These are phyloP conservation scores for Xestobium rufovillosum DNA, from an alignment of 2,888 invertebrate species.

Conservation along the genomic window DNA sequence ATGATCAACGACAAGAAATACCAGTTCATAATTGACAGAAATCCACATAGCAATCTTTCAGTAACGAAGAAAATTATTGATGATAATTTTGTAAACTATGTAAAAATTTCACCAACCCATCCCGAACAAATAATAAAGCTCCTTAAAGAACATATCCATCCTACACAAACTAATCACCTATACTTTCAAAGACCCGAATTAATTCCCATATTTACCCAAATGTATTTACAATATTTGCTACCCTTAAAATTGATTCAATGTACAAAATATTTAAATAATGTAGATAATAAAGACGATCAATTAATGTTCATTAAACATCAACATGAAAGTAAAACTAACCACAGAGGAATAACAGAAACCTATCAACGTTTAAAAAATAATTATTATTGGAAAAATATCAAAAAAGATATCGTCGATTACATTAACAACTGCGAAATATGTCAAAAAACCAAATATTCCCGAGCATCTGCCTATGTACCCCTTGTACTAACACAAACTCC, in stretches of 20 bases:
- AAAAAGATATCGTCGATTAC: not conserved
- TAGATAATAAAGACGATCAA: not conserved
- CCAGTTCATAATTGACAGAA: too few relatives aligned
- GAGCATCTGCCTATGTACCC: too few relatives aligned
- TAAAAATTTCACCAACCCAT: conserved; percentile 1
- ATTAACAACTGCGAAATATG: conserved; percentile 3
- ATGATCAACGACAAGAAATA: too few relatives aligned
- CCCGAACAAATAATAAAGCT: not conserved
- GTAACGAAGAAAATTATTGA: too few relatives aligned
- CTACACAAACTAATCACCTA: too few relatives aligned
- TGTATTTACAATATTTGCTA: conserved; percentile 1
- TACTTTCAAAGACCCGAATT: not conserved
- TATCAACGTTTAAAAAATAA: conserved; percentile 2
- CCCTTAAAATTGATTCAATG: not conserved
- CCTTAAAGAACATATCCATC: conserved; percentile 1
- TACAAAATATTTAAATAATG: conserved; percentile 1
- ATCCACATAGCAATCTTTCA: too few relatives aligned
- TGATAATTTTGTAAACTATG: too few relatives aligned
- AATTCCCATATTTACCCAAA: too few relatives aligned
- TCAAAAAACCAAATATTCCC: conserved; percentile 2
- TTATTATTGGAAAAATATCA: conserved; percentile 4
- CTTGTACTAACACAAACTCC: conserved; percentile 24
- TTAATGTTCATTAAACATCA: conserved; percentile 1
- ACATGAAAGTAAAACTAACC: conserved; percentile 3
- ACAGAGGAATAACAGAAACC: not conserved